Percentiles rank a stretch among this genome's conserved stretches.
Conservation (phyloP, 2,113 vertebrate genomes). For the Lamprologus callipterus region DNA sequence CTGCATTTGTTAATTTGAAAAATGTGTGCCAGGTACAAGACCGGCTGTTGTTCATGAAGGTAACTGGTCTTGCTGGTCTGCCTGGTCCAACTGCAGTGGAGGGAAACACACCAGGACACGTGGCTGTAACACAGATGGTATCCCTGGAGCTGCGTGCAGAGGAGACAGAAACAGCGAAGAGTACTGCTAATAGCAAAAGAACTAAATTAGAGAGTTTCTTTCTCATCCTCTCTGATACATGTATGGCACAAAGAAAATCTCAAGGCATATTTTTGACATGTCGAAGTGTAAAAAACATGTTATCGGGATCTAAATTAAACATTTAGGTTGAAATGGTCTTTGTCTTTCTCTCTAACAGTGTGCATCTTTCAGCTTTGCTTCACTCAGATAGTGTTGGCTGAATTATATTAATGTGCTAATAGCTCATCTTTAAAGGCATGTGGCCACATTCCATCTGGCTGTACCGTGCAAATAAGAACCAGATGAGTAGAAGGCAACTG, state of each 20-base stretch:
- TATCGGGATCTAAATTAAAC: background rate
- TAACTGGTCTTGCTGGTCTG: constrained; percentile 76
- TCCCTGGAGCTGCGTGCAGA: constrained; percentile 53
- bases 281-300: background rate
- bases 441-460: constrained; percentile 24
- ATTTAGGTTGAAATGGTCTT: background rate
- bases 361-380: background rate
- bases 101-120: constrained; percentile 58
- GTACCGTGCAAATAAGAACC: constrained; percentile 37
- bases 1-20: background rate
- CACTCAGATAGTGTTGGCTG: background rate
- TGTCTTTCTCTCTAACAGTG: background rate
- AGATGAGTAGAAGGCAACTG: constrained; percentile 21
- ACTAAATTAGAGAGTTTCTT: background rate
- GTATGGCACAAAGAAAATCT: background rate
- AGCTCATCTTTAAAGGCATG: constrained; percentile 43
- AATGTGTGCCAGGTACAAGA: background rate
- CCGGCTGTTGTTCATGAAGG: constrained; percentile 50
- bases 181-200: constrained; percentile 50
- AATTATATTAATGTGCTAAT: constrained; percentile 31
- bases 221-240: background rate
- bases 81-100: constrained; percentile 59
- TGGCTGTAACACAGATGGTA: constrained; percentile 55
- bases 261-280: background rate
- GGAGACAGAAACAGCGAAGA: constrained; percentile 57